These are phyloP conservation scores for Brachypalpus laphriformis DNA, from an alignment of 2,888 invertebrate genomes.

Conservation along the genomic window DNA sequence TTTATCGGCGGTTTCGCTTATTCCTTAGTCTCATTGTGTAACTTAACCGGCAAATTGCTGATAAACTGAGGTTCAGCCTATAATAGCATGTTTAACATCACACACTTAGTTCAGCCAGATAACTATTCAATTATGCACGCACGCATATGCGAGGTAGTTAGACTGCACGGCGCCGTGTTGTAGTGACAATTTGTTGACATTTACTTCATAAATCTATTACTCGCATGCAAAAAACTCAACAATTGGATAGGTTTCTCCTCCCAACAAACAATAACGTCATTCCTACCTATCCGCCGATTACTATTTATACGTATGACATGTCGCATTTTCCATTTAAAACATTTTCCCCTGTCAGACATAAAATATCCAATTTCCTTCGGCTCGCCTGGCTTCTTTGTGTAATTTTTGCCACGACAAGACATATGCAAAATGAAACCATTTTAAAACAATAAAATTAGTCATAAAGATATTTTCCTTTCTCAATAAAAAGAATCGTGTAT, in stretches of 20 bases:
- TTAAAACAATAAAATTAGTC: constrained; percentile 45
- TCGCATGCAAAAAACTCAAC: not conserved
- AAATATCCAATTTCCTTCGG: constrained; percentile 54
- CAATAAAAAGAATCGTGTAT: not conserved
- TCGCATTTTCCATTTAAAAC: constrained; percentile 23
- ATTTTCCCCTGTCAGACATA: constrained; percentile 40
- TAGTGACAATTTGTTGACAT: constrained; percentile 24
- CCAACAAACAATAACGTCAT: constrained; percentile 33
- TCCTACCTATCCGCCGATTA: not conserved
- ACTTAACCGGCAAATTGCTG: constrained; percentile 6
- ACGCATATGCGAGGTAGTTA: not conserved
- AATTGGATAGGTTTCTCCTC: not conserved
- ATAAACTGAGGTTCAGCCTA: not conserved
- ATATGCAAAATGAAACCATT: constrained; percentile 25
- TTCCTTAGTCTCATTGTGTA: not conserved
- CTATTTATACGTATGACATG: constrained; percentile 25
- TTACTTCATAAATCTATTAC: constrained; percentile 18
- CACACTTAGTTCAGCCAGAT: constrained; percentile 10
- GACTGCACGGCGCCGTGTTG: not conserved
- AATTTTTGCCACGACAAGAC: constrained; percentile 43
- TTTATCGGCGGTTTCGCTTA: not conserved
- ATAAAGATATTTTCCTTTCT: constrained; percentile 23
- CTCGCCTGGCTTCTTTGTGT: constrained; percentile 45
- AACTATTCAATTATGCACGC: constrained; percentile 45
- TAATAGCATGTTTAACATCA: constrained; percentile 30